Percentiles rank a stretch among this genome's conserved stretches.
Conservation (phyloP, 92 coral and sea anemone species). For the Epizoanthus stellaris region DNA sequence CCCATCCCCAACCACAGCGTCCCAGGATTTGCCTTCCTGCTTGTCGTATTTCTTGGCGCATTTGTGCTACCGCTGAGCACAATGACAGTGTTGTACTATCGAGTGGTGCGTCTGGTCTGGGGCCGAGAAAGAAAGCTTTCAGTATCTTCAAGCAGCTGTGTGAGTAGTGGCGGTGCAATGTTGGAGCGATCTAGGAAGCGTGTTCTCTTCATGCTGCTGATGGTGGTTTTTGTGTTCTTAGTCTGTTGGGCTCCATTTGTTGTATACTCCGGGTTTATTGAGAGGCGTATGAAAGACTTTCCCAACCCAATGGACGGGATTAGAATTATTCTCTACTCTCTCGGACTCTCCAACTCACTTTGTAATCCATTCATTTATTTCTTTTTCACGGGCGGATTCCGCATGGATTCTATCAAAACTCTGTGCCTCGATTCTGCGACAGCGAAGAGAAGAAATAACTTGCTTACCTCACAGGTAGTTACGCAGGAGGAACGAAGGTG, state of each 20-base stretch:
- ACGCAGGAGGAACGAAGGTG: conserved; percentile 1
- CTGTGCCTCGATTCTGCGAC: conserved; percentile 12
- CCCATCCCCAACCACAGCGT: conserved; percentile 26
- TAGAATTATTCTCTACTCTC: conserved; percentile 58
- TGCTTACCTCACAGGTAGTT: conserved; percentile 13
- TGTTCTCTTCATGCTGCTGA: conserved; percentile 59
- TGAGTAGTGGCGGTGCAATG: not conserved
- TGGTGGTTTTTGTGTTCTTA: conserved; percentile 56
- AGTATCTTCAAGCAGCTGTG: conserved; percentile 15
- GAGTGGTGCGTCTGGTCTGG: conserved; percentile 64
- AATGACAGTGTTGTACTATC: conserved; percentile 59
- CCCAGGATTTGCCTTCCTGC: conserved; percentile 46
- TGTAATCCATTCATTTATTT: conserved; percentile 78
- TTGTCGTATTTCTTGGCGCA: conserved; percentile 50
- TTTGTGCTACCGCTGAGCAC: conserved; percentile 64
- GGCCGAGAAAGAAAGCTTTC: conserved; percentile 50
- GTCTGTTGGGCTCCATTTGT: conserved; percentile 77
- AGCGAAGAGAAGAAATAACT: conserved; percentile 1
- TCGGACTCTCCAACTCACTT: conserved; percentile 65
- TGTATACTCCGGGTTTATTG: conserved; percentile 65
- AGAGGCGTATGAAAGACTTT: conserved; percentile 54
- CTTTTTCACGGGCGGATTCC: conserved; percentile 46
- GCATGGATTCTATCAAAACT: conserved; percentile 25
- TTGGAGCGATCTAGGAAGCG: conserved; percentile 56
- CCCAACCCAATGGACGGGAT: conserved; percentile 69